Base-by-base conservation (phyloP, 2,888 invertebrate genomes). In the Seira ritae region DNA sequence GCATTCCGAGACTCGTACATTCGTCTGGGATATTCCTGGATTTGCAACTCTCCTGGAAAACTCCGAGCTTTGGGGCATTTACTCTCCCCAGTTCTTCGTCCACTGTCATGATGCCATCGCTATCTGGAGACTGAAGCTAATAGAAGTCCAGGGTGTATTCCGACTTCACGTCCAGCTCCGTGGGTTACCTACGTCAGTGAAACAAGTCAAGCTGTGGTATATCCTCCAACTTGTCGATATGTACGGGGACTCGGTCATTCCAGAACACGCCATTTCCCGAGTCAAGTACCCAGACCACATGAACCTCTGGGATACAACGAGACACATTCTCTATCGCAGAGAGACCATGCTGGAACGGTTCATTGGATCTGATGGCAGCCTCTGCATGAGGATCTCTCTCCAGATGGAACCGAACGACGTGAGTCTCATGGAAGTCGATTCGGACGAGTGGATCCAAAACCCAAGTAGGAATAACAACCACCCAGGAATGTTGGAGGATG, bases 241-340 rank as follows among this genome's bases (percentile, higher is more conserved):
- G 50, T 80, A 72, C 70, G 86, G 86, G 17, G 86, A 82, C 66
- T 82, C 73, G n/a, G 80, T 84, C n/a, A 70, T 86, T 60, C 86
- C 86, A 22, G 85, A 85, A n/a, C 65, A 85, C 22, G 76, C 80
- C 19, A 73, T 70, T 15, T 55, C 66, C 20, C 73, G 85, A n/a
- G 70, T 85, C 0, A 85, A 84, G 55, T 85, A 85, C 23, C 85
- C 85, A 1, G 85, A 85, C 37, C 69, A 84, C 23, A 65, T 85
- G 69, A 83, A 77, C 37, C 50, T 85, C 0, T 85, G 85, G 85
- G 80, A 77, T 10, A 80, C 80, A n/a, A 80, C 83, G 1, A 68
- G 85, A 17, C 83, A 84, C 23, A 85, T 85, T 77, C 70, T 85
- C 15, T 85, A 85, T 67, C 37, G 85, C 2, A 23, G 84, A 31